Evolutionary conservation across 2,113 vertebrate species (phyloP), one percentile per base, ranked within the genome.

Genomic region (Colaptes auratus): DNA sequence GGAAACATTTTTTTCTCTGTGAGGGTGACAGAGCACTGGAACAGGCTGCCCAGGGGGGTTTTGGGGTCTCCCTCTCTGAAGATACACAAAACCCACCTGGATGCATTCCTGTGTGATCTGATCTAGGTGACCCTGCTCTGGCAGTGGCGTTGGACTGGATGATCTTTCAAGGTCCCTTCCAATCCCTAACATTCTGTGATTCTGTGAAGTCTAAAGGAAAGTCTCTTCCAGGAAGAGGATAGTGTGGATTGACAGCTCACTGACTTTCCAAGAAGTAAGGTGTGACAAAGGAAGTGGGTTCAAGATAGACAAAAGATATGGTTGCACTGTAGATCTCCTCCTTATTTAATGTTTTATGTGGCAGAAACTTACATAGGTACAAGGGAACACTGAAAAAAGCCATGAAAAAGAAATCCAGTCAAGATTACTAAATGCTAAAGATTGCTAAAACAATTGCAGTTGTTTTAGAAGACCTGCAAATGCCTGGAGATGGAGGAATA

Each of bases 261-360:
- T 31, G 16, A 20, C 55, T 73, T 76, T 80, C 72, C 11, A 3
- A 74, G 53, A 79, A 80, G 46, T 24, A 48, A 70, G 24, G 27
- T n/a, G 35, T 25, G 56, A 63, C 42, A 82, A 79, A 70, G 16
- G 25, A 61, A 39, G 4, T 4, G 39, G 12, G 7, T 61, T 93
- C 55, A 70, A 13, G 19, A 28, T 35, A 13, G 27, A 59, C 10
- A 77, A 16, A 85, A 76, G 39, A 7, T 13, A 24, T 1, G 4
- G 2, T 4, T 60, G 65, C 0, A 0, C 31, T 64, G 21, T 52
- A 15, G 21, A 27, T 69, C 28, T 71, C 35, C 1, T 3, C 52
- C 60, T 16, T 3, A 0, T 6, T 23, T 35, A 23, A 21, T 55
- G 9, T 39, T 86, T 58, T 21, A 52, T 15, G 13, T 11, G 33